These are phyloP conservation scores for Cotesia congregata DNA, from an alignment of 2,888 invertebrate species.

Conservation along the genomic window DNA sequence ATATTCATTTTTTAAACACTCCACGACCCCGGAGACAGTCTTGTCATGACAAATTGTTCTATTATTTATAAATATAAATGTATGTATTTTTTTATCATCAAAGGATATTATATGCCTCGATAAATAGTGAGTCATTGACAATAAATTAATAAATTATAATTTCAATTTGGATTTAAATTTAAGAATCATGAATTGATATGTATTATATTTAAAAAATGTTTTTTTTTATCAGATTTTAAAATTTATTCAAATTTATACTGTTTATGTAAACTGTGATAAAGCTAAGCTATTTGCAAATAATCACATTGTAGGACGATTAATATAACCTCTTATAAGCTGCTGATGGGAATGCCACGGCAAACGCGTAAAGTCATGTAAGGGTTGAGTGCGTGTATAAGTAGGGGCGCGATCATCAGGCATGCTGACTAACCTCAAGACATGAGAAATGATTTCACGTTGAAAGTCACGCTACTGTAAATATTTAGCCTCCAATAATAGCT, in stretches of 20 bases:
- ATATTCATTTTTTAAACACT: slow-evolving; percentile 38
- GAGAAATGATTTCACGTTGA: slow-evolving; percentile 37
- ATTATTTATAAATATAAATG: slow-evolving; percentile 12
- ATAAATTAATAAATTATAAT: background rate
- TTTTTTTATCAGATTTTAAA: background rate
- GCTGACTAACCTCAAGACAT: slow-evolving; percentile 30
- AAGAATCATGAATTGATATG: background rate
- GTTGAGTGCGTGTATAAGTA: slow-evolving; percentile 20
- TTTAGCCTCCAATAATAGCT: background rate
- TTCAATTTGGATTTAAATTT: background rate
- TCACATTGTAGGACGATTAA: slow-evolving; percentile 1
- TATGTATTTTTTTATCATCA: slow-evolving; percentile 8
- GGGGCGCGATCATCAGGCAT: slow-evolving; percentile 34
- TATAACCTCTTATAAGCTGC: slow-evolving; percentile 19
- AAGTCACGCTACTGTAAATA: slow-evolving; percentile 28
- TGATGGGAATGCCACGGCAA: slow-evolving; percentile 27
- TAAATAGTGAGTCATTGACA: slow-evolving; percentile 5
- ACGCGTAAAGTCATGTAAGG: slow-evolving; percentile 18
- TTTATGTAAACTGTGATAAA: slow-evolving; percentile 9
- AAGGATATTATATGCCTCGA: background rate
- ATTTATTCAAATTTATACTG: background rate
- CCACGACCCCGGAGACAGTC: slow-evolving; percentile 38
- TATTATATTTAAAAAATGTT: background rate
- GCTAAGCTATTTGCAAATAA: slow-evolving; percentile 20
- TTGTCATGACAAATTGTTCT: slow-evolving; percentile 24